Evolutionary conservation across 30 jellyfish, hydroid and myxozoan genomes (phyloP).

Genomic region (Euphysa ruthae): DNA sequence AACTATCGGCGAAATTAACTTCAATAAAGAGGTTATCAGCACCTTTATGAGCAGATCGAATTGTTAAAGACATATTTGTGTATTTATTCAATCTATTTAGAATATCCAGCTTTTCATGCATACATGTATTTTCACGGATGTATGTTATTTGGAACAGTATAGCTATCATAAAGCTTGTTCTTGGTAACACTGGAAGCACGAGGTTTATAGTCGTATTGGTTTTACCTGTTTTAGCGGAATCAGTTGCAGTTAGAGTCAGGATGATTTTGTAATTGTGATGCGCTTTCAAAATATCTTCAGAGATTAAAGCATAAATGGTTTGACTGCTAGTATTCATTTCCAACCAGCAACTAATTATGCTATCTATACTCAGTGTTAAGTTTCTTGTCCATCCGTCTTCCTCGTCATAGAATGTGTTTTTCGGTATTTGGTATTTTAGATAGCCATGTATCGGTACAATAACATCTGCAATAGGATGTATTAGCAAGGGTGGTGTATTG

Average conservation of each 20-base stretch:
- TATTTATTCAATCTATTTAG: neutral
- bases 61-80: neutral
- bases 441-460: conserved; percentile 12
- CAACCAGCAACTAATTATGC: conserved; percentile 1
- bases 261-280: neutral
- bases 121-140: neutral
- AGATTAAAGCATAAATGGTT: neutral
- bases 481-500: conserved; percentile 10
- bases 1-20: neutral
- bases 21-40: conserved; percentile 21
- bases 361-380: neutral
- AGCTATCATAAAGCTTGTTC: conserved; percentile 2
- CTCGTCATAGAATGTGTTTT: conserved; percentile 6
- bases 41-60: conserved; percentile 7
- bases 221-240: conserved; percentile 14
- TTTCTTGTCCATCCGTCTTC: conserved; percentile 30
- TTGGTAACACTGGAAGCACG: neutral
- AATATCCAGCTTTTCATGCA: neutral
- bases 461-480: neutral
- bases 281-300: neutral
- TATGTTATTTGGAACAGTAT: conserved; percentile 4
- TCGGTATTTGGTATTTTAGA: conserved; percentile 16
- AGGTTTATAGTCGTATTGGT: conserved; percentile 11
- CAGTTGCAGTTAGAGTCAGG: conserved; percentile 6
- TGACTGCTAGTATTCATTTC: neutral